Base-by-base conservation (phyloP, 2,888 invertebrate species). In the Mythimna loreyi region DNA sequence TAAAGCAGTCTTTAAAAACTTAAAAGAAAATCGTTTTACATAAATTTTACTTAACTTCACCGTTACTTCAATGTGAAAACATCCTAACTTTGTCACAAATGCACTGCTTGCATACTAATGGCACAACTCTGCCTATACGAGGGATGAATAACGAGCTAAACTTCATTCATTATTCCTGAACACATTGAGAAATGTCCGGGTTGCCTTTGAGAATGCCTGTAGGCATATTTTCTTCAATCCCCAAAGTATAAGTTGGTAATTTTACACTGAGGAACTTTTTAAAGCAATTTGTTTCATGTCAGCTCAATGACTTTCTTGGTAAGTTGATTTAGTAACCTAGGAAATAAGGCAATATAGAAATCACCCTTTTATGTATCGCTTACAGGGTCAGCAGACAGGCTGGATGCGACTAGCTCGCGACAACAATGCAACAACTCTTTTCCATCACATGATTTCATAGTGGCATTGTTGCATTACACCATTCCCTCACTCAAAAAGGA, bases 41-140 rank as follows among this genome's bases (percentile, higher is more conserved):
- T 47, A 21, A 33, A 67, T 69, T 28, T 21, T 13, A 16, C 21
- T 3, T 30, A 9, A n/a, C 28, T 43, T 6, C 13, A 23, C 11
- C 0, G 21, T 33, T 49, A 9, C 40, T 25, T 28, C 28, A 19
- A 36, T 56, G 33, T 47, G 49, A 23, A 43, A 13, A 25, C 45
- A 50, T 45, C 21, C 8, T 40, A 43, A 67, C 47, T 53, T 53
- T 23, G 30, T 62, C 33, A 67, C 66, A 55, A 65, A 63, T 56
- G 55, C 74, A 67, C 64, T 50, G 47, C 72, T 66, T 71, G 78
- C 60, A 81, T 80, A 71, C 74, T 81, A 81, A 80, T 65, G 74
- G 53, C 45, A n/a, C 21, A 43, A 58, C 21, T 65, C 64, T 60
- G 60, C 47, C 50, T 65, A 53, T 53, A 58, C 64, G 53, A 19